phyloP scores from a whole-genome alignment of 92 coral and sea anemone genomes.

The Phenganax marumi region DNA sequence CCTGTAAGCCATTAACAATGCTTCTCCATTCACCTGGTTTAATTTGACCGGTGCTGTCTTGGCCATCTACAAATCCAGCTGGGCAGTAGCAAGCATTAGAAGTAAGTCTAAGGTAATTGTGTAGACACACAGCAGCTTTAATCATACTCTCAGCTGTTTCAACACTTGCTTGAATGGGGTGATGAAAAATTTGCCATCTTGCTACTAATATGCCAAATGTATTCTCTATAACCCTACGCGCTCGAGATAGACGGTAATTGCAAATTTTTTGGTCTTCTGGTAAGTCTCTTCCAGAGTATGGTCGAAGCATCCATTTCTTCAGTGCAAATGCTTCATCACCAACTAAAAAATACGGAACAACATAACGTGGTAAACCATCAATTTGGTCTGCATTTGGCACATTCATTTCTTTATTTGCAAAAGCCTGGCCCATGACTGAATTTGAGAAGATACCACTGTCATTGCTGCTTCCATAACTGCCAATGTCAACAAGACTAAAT shows the following conservation, averaged over 20 bases:
- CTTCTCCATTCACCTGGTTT: conserved; percentile 60
- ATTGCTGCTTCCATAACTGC: no score
- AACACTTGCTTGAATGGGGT: no score
- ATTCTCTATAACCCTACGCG: conserved; percentile 56
- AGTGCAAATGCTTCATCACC: conserved; percentile 27
- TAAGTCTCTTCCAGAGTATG: conserved; percentile 23
- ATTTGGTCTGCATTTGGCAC: no score
- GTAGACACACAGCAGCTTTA: conserved; percentile 50
- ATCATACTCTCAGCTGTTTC: background rate
- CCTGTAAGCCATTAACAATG: conserved; percentile 12
- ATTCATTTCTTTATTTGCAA: no score
- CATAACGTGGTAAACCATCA: no score
- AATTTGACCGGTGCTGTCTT: conserved; percentile 49
- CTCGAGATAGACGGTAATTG: conserved; percentile 52
- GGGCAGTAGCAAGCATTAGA: conserved; percentile 54
- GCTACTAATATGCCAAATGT: conserved; percentile 50
- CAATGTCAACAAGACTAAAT: no score
- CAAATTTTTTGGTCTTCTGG: conserved; percentile 31
- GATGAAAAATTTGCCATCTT: conserved; percentile 22
- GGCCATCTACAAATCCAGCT: conserved; percentile 52
- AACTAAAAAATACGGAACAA: conserved; percentile 30
- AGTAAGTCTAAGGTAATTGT: conserved; percentile 58
- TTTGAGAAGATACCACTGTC: no score
- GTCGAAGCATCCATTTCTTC: conserved; percentile 10
- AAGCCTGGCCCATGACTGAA: no score